phyloP scores from a whole-genome alignment of 2,888 invertebrate genomes.

The Drosophila stalkeri region DNA sequence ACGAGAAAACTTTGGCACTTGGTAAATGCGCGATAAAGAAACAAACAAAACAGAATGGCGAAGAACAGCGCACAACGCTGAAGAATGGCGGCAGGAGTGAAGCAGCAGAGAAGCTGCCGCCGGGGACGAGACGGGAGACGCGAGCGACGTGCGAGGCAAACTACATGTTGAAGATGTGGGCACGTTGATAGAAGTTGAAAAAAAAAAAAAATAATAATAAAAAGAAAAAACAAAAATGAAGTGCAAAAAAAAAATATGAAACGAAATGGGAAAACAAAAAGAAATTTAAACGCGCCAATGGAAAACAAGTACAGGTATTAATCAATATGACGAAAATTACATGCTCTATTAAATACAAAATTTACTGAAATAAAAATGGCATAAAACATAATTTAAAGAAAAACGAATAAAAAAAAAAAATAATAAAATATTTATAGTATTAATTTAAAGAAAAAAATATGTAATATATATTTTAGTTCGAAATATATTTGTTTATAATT shows the following conservation, averaged over 20 bases:
- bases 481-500: no score
- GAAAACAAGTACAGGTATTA: slow-evolving; percentile 27
- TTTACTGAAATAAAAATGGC: background rate
- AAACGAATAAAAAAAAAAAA: no score
- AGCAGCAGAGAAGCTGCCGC: background rate
- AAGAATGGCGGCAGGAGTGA: slow-evolving; percentile 14
- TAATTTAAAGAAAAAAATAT: no score
- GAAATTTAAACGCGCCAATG: slow-evolving; percentile 57
- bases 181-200: slow-evolving; percentile 65
- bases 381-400: background rate
- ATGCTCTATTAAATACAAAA: slow-evolving; percentile 13
- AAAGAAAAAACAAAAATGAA: background rate
- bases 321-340: slow-evolving; percentile 13
- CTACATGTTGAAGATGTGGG: slow-evolving; percentile 70
- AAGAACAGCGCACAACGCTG: slow-evolving; percentile 24
- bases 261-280: slow-evolving; percentile 48
- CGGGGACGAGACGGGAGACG: background rate
- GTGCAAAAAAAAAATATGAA: slow-evolving; percentile 15
- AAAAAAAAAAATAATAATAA: slow-evolving; percentile 24
- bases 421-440: no score
- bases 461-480: no score
- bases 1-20: slow-evolving; percentile 86
- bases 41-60: slow-evolving; percentile 69
- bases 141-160: slow-evolving; percentile 37
- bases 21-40: slow-evolving; percentile 84